Base-by-base conservation (phyloP, 2,888 invertebrate genomes). In the Pristionchus japonicus region DNA sequence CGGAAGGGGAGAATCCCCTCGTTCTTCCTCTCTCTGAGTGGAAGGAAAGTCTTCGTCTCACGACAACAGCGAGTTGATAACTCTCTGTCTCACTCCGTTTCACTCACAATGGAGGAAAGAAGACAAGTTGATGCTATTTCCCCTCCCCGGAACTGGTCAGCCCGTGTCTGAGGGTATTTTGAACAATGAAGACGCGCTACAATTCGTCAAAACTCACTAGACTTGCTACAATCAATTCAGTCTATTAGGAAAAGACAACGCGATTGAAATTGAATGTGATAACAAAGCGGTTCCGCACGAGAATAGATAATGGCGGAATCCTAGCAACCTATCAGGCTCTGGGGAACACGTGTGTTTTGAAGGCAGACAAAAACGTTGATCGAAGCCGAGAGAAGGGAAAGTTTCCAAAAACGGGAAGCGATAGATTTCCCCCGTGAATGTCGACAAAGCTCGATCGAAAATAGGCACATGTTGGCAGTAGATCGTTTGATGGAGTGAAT, bases 21-120 rank as follows among this genome's bases (percentile, higher is more conserved):
- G n/a, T 34, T 67, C 37, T 7, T 17, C 37, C 17, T 37, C 17
- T 31, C 64, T 64, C 31, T 64, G 64, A 31, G 23, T 64, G 31
- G 64, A 64, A 64, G 31, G 31, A 13, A 20, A 57, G 23, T 9
- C 52, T 13, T n/a, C n/a, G n/a, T n/a, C n/a, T 9, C n/a, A 70
- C 70, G 70, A 70, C 70, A 70, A 70, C 70, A 70, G n/a, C 34
- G 64, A 67, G 64, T 67, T 67, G 64, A 67, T 67, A 67, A 67
- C 64, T 31, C 64, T 17, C 64, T 67, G 57, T 23, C 57, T 57
- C 34, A 15, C 64, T 64, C 64, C 64, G 64, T 67, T 31, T 67
- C 64, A 67, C 31, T 57, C 57, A 57, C 27, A 17, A 23, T 52
- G 52, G 52, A 20, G 57, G 52, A 57, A 57, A 9, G 1, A 9